Conservation (phyloP, 2,888 invertebrate species). For the Malthinus flaveolus region DNA sequence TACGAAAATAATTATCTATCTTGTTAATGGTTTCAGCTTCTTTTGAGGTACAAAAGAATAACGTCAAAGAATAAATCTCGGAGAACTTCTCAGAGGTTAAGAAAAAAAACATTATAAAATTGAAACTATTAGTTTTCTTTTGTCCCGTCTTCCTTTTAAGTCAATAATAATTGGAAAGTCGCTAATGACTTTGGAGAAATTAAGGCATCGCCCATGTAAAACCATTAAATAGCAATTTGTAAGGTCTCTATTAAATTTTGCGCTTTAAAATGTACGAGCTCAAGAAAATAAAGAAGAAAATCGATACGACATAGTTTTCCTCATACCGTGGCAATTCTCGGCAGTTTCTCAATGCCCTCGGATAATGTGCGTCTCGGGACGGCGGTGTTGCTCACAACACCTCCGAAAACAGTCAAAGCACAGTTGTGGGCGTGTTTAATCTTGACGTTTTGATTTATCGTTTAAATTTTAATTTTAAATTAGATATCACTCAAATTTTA, state of each 20-base stretch:
- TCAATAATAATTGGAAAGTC: constrained; percentile 16
- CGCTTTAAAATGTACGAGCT: constrained; percentile 14
- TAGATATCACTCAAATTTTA: constrained; percentile 34
- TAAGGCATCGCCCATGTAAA: constrained; percentile 4
- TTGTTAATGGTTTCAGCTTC: constrained; percentile 20
- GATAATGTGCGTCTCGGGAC: constrained; percentile 32
- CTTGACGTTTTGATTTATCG: constrained; percentile 45
- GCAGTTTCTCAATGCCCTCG: constrained; percentile 19
- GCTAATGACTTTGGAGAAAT: constrained; percentile 22
- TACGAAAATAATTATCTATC: constrained; percentile 19
- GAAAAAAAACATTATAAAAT: constrained; percentile 18
- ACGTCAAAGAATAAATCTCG: constrained; percentile 24
- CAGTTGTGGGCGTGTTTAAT: constrained; percentile 39
- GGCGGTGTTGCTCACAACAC: constrained; percentile 33
- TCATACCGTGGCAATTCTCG: constrained; percentile 22
- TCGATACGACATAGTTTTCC: constrained; percentile 24
- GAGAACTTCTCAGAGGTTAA: constrained; percentile 20
- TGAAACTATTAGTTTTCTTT: constrained; percentile 22
- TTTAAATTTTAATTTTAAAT: constrained; percentile 46
- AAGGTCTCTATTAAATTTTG: constrained; percentile 20
- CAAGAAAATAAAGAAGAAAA: constrained; percentile 25
- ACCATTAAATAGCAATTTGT: constrained; percentile 20
- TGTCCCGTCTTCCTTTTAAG: constrained; percentile 9
- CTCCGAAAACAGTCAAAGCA: constrained; percentile 40
- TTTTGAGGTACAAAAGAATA: constrained; percentile 23